These are phyloP conservation scores for Halcyon smyrnensis DNA, from an alignment of 2,797 vertebrate genomes.

Conservation along the genomic window DNA sequence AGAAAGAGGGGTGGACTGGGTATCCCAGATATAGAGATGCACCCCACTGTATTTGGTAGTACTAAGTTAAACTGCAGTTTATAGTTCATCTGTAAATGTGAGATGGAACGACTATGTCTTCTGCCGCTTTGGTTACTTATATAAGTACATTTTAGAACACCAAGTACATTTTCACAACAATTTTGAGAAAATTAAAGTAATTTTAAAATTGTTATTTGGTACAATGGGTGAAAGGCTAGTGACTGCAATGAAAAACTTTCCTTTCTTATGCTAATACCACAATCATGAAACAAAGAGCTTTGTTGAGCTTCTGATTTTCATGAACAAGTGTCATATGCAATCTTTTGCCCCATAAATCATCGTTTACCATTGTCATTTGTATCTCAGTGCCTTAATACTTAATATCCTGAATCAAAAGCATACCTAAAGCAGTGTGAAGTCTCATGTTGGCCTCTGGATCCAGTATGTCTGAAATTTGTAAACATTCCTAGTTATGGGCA, in stretches of 20 bases:
- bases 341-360: not conserved
- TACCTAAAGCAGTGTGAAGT: not conserved
- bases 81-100: not conserved
- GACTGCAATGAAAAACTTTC: not conserved
- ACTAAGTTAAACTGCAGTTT: not conserved
- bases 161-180: not conserved
- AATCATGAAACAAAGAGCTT: not conserved
- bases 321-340: not conserved
- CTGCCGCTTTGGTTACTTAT: not conserved
- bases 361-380: not conserved
- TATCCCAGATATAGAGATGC: not conserved
- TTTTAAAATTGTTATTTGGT: not conserved
- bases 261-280: not conserved
- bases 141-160: not conserved
- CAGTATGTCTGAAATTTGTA: not conserved
- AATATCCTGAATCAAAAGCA: not conserved
- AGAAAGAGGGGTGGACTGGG: not conserved
- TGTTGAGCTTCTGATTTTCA: not conserved
- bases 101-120: not conserved
- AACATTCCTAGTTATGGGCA: not conserved
- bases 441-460: not conserved
- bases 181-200: not conserved
- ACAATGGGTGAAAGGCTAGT: not conserved
- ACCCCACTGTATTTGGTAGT: not conserved
- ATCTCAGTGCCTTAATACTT: not conserved